Conservation (phyloP, 2,113 vertebrate species). For the Corydoras maculifer region DNA sequence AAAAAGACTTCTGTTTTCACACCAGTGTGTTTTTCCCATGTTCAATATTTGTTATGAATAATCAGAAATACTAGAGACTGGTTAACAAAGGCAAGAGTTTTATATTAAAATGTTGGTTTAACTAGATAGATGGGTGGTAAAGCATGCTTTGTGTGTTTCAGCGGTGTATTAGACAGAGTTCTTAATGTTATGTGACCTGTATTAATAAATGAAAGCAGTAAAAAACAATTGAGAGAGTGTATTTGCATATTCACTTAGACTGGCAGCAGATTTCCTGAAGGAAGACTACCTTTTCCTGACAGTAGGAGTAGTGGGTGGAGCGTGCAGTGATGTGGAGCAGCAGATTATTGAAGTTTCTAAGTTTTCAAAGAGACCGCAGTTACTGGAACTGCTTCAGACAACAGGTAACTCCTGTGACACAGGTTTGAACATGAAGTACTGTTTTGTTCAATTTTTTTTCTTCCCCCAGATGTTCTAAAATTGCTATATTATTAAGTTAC, state of each 20-base stretch:
- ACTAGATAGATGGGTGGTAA: too few species aligned
- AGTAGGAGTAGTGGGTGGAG: conserved; percentile 83
- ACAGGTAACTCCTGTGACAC: conserved; percentile 69
- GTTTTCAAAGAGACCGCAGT: conserved; percentile 77
- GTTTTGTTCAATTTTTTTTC: too few species aligned
- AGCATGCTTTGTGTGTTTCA: too few species aligned
- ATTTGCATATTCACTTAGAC: conserved; percentile 52
- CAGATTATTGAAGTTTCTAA: conserved; percentile 72
- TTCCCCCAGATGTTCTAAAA: too few species aligned
- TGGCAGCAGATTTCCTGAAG: conserved; percentile 82
- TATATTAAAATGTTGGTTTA: too few species aligned
- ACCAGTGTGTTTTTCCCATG: neutral
- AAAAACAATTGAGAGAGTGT: too few species aligned
- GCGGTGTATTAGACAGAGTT: too few species aligned
- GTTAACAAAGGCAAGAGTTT: too few species aligned
- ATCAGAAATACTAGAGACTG: too few species aligned
- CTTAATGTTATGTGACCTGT: too few species aligned
- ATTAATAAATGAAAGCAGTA: too few species aligned
- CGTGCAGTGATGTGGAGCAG: conserved; percentile 88
- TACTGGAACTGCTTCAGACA: conserved; percentile 74
- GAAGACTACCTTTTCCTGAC: conserved; percentile 81
- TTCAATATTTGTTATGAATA: neutral
- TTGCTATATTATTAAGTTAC: too few species aligned
- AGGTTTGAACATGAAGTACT: neutral
- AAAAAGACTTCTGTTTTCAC: neutral